Evolutionary conservation across 2,888 invertebrate species (phyloP), one percentile per base, ranked within the genome.

Genomic region (Romanomermis culicivorax): DNA sequence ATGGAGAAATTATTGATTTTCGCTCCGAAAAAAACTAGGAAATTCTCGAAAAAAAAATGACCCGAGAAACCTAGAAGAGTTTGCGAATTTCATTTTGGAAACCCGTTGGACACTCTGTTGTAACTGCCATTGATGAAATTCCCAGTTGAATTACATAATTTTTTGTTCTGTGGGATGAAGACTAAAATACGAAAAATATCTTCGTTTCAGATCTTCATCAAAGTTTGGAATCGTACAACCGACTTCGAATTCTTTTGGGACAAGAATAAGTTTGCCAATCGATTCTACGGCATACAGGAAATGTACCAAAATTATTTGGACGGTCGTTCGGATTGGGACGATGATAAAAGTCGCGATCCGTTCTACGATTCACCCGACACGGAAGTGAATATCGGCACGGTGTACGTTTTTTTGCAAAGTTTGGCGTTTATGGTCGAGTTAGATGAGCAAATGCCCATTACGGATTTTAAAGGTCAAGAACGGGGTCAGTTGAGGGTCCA

Each of bases 281-380:
- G 75, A 48, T 70, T 75, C 60, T 75, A 71, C 60, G 67, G 74
- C 51, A 77, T 77, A 75, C 73, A 75, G 61, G 76, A 76, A 61
- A 73, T 77, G 72, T 76, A 73, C 60, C 68, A 72, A 58, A 72
- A 73, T 54, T 75, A 71, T 62, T 68, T 70, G 58, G 72, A 75
- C 42, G 75, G 73, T 7, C 72, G 72, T 26, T 69, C 71, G 7
- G 67, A 69, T 36, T 74, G 72, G 71, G 69, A 75, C 54, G 59
- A 72, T 47, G 69, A 73, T 11, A 68, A n/a, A n/a, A n/a, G n/a
- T n/a, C n/a, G n/a, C 49, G 76, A 77, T 64, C 76, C 76, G 2
- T 76, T 76, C 64, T 64, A 68, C 54, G 76, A 76, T 61, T 72
- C 75, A 53, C 65, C 69, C 14, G 70, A 73, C 53, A 68, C 70